phyloP scores from a whole-genome alignment of 37 sponge, comb jelly and placozoan species.

The Chondrilla cf. caribensis region DNA sequence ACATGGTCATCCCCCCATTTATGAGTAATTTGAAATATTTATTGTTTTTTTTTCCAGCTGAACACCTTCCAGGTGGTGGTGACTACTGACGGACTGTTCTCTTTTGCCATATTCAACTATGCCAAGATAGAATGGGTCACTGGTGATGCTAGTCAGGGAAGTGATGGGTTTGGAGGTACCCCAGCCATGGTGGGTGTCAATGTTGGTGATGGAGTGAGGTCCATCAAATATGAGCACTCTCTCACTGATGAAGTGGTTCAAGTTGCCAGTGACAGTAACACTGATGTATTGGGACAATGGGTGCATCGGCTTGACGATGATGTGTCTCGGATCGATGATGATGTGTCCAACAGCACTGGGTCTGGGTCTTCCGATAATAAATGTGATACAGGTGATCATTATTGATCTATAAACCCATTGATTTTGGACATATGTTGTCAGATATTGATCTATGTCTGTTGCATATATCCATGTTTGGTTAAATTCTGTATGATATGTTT shows the following conservation, averaged over 20 bases:
- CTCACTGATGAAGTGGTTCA: background rate
- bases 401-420: no score
- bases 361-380: no score
- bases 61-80: conserved; percentile 14
- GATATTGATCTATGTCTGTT: no score
- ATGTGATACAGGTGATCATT: no score
- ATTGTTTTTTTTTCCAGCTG: background rate
- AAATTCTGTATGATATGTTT: no score
- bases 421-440: no score
- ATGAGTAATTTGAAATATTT: background rate
- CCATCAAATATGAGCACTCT: background rate
- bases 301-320: no score
- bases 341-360: no score
- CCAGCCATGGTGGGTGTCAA: conserved; percentile 22
- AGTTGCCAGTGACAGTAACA: background rate
- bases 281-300: background rate
- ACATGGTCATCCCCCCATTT: no score
- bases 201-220: conserved; percentile 14
- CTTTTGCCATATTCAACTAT: conserved; percentile 5
- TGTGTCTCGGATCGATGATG: background rate
- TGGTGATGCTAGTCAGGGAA: conserved; percentile 5
- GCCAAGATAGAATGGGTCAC: conserved; percentile 5
- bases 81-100: background rate
- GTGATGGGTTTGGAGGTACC: conserved; percentile 2
- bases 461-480: no score